Percentiles rank a stretch among this genome's conserved stretches.
phyloP scores from a whole-genome alignment of 2,888 invertebrate genomes.

The Parnassius smintheus region DNA sequence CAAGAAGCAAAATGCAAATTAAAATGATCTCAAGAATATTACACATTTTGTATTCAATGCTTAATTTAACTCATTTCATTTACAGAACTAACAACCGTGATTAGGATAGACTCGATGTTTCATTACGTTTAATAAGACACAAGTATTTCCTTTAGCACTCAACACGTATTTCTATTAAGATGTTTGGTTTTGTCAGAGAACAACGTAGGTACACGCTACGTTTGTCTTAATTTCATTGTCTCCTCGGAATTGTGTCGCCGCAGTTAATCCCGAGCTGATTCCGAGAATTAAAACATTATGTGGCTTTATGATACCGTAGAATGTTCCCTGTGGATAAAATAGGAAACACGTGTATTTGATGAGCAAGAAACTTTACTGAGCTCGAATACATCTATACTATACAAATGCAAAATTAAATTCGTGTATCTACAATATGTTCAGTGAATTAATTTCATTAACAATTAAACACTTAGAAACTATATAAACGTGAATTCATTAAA shows the following conservation, averaged over 20 bases:
- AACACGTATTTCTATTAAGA: conserved; percentile 5
- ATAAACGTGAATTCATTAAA: too few species aligned
- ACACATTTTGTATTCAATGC: too few species aligned
- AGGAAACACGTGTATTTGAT: neutral
- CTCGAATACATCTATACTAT: neutral
- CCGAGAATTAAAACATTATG: conserved; percentile 8
- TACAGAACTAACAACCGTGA: too few species aligned
- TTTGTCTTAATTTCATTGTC: conserved; percentile 11
- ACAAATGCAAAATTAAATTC: neutral
- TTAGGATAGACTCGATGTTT: too few species aligned
- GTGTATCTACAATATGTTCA: neutral
- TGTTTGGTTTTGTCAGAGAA: conserved; percentile 6
- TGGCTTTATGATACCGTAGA: conserved; percentile 3
- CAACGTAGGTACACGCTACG: neutral
- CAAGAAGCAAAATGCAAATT: too few species aligned
- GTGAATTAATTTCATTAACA: too few species aligned
- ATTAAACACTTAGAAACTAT: too few species aligned
- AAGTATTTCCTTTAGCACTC: neutral
- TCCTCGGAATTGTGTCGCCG: conserved; percentile 9
- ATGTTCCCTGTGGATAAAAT: neutral
- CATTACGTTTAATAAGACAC: too few species aligned
- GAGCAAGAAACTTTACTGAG: neutral
- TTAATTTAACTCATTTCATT: too few species aligned
- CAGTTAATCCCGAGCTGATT: conserved; percentile 3
- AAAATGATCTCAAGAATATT: too few species aligned